These are phyloP conservation scores for Zaprionus lineosus DNA, from an alignment of 2,888 invertebrate genomes.

Conservation along the genomic window DNA sequence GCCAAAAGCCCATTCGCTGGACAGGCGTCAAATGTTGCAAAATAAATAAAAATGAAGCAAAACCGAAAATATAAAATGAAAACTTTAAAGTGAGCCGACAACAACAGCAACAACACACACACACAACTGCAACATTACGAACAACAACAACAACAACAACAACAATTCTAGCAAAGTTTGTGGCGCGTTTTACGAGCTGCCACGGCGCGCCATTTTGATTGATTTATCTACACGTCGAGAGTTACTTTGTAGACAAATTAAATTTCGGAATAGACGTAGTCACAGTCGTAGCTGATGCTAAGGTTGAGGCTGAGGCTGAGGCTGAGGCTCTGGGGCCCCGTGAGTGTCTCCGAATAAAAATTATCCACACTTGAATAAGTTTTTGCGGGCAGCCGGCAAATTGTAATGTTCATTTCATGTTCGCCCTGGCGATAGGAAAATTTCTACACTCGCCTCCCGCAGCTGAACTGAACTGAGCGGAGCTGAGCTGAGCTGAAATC, in stretches of 20 bases:
- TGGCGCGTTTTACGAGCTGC: conserved; percentile 44
- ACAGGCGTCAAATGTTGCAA: conserved; percentile 45
- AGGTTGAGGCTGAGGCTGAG: conserved; percentile 30
- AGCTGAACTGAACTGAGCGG: conserved; percentile 35
- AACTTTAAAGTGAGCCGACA: conserved; percentile 67
- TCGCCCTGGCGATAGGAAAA: conserved; percentile 65
- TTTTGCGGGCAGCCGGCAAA: conserved; percentile 66
- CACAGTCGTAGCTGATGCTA: conserved; percentile 27
- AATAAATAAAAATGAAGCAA: neutral
- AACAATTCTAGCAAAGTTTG: conserved; percentile 36
- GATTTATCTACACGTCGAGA: conserved; percentile 66
- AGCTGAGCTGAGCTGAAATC: too few relatives aligned
- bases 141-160: conserved; percentile 7
- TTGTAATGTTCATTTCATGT: conserved; percentile 71
- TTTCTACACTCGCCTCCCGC: conserved; percentile 38
- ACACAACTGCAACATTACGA: conserved; percentile 12
- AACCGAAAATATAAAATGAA: conserved; percentile 1
- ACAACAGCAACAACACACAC: conserved; percentile 34
- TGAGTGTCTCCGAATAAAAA: conserved; percentile 57
- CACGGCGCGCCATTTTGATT: conserved; percentile 60
- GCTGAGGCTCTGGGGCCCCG: conserved; percentile 4
- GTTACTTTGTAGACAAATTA: conserved; percentile 74
- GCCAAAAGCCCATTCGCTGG: conserved; percentile 40
- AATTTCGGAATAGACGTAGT: conserved; percentile 53
- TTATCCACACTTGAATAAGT: conserved; percentile 79